A percentile compares a stretch with the other conserved stretches of the same genome.
phyloP scores from a whole-genome alignment of 2,113 vertebrate genomes.

The Heloderma charlesbogerti region DNA sequence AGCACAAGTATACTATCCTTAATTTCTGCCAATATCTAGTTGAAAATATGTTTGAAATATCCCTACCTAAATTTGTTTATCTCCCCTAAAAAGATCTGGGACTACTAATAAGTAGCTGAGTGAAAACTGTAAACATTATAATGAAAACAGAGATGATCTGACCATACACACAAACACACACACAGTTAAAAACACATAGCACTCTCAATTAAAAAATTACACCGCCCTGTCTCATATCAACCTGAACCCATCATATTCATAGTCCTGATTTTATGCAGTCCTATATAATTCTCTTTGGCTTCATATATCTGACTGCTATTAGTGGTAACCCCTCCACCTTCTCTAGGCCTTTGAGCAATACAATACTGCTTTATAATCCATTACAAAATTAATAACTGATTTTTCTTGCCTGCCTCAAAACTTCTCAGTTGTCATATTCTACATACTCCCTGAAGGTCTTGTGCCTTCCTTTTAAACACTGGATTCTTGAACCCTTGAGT shows the following conservation, averaged over 20 bases:
- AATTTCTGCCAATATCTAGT: not conserved
- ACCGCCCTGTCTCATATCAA: not conserved
- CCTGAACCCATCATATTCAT: not conserved
- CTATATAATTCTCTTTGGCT: not conserved
- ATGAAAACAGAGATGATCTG: not conserved
- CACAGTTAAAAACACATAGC: not conserved
- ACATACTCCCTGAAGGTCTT: not conserved
- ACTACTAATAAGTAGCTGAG: not conserved
- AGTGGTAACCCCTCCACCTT: not conserved
- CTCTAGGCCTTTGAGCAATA: not conserved
- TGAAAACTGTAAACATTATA: not conserved
- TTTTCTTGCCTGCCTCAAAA: not conserved
- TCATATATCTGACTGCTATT: not conserved
- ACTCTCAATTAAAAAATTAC: not conserved
- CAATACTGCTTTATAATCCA: not conserved
- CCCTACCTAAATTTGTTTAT: not conserved
- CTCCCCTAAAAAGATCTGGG: not conserved
- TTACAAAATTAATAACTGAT: slow-evolving; percentile 19
- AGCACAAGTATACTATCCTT: not conserved
- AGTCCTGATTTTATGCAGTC: not conserved
- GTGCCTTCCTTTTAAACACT: not conserved
- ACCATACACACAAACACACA: not conserved
- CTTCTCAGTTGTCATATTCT: not conserved
- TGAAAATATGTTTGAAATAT: not conserved
- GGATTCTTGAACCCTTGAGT: not conserved